Evolutionary conservation across 2,888 invertebrate species (phyloP).

Genomic region (Agrotis exclamationis): DNA sequence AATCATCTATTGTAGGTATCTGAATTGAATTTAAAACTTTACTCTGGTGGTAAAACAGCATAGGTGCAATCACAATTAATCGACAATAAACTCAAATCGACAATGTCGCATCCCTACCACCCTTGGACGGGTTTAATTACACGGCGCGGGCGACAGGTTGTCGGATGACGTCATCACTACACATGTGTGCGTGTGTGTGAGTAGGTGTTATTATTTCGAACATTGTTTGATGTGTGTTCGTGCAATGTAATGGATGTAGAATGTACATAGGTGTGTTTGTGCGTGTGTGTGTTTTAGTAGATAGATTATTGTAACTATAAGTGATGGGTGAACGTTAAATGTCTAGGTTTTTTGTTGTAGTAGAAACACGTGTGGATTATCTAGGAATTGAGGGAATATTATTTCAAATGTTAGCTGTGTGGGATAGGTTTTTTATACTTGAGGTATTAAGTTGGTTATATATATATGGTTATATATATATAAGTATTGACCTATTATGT

Average conservation of each 20-base stretch:
- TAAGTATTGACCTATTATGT: no score
- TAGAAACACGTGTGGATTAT: constrained; percentile 42
- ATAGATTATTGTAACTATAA: constrained; percentile 40
- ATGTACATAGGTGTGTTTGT: constrained; percentile 23
- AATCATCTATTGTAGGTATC: no score
- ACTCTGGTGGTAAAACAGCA: no score
- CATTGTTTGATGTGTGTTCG: constrained; percentile 56
- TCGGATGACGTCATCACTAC: constrained; percentile 89
- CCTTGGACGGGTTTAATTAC: constrained; percentile 89
- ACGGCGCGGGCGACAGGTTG: constrained; percentile 90
- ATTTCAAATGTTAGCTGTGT: background rate
- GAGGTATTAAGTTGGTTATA: no score
- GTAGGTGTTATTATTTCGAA: constrained; percentile 65
- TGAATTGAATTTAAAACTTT: no score
- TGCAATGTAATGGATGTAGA: constrained; percentile 55
- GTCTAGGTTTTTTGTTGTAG: constrained; percentile 31
- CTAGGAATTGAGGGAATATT: constrained; percentile 35
- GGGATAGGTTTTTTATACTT: no score
- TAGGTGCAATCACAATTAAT: constrained; percentile 22
- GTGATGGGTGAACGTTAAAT: constrained; percentile 31
- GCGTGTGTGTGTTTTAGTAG: constrained; percentile 40
- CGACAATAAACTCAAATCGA: constrained; percentile 64
- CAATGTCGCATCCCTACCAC: constrained; percentile 73
- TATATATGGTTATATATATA: no score
- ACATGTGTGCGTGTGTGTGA: constrained; percentile 64